Conservation (phyloP, 2,888 invertebrate species). For the Pyrgus malvae region DNA sequence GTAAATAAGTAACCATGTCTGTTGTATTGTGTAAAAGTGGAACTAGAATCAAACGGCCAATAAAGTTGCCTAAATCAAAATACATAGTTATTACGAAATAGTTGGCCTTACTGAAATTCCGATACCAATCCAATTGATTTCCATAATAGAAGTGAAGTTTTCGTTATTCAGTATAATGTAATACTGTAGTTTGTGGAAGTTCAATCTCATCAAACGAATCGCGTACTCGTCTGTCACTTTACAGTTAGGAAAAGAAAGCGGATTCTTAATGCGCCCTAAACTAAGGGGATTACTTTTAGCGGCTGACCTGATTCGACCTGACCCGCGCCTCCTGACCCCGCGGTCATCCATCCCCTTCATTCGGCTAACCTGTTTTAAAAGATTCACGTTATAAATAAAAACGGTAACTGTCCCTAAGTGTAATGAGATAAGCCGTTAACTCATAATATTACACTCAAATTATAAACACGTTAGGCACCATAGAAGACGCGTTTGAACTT, state of each 20-base stretch:
- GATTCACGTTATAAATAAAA: conserved; percentile 34
- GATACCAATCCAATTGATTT: no score
- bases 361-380: conserved; percentile 65
- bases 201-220: neutral
- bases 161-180: no score
- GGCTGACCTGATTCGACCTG: conserved; percentile 60
- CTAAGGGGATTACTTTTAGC: conserved; percentile 61
- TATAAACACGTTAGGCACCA: conserved; percentile 9
- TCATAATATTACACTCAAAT: conserved; percentile 13
- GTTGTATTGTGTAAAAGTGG: no score
- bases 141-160: no score
- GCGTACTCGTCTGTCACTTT: conserved; percentile 1
- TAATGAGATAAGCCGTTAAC: conserved; percentile 17
- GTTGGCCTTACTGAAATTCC: no score
- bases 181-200: no score
- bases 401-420: conserved; percentile 22
- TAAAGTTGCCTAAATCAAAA: no score
- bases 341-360: conserved; percentile 66
- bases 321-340: conserved; percentile 69
- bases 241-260: conserved; percentile 28
- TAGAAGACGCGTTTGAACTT: neutral
- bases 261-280: conserved; percentile 49
- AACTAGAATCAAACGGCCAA: no score
- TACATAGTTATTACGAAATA: no score
- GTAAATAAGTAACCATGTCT: no score